Base-by-base conservation (phyloP, 2,888 invertebrate species). In the Ophion ventricosus region DNA sequence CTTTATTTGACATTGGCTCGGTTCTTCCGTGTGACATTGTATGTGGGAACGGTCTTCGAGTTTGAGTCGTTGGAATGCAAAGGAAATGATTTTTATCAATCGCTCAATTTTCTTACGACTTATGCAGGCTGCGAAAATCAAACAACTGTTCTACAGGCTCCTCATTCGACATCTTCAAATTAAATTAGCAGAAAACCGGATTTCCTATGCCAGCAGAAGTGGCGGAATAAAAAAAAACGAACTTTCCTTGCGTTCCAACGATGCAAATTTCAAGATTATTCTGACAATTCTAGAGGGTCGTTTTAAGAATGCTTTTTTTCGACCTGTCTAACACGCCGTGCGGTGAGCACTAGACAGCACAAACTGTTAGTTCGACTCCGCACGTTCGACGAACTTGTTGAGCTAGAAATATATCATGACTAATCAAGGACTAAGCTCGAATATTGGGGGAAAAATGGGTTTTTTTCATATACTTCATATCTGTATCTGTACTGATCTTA, bases 321-420 rank as follows among this genome's bases (percentile, higher is more conserved):
- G n/a, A 57, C 11, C 35, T 14, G 14, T 26, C 26, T 70, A 26
- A 70, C 29, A 54, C 20, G 20, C 2, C 20, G 49, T 23, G 54
- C 29, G 25, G 70, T 5, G 2, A 70, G 29, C n/a, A 70, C 70
- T 56, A 56, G 56, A 56, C 54, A 29, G 20, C 56, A 29, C 10
- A 29, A 14, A 56, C 26, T 70, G 70, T 49, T 67, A 43, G 23
- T 54, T 70, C 70, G 56, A 56, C 56, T 70, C 29, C 29, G 70
- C 11, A 56, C 54, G 26, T 26, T 56, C 11, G 29, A 25, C 54
- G 4, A 29, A 70, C 29, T 20, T 25, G 49, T 70, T 29, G 11
- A 56, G 70, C 49, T 70, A 4, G n/a, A 74, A 66, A 29, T 66
- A 25, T 56, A 76, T 66, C 64, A 66, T 64, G 59, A n/a, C 17